Conservation (phyloP, 2,888 invertebrate species). For the Erebia aethiops region DNA sequence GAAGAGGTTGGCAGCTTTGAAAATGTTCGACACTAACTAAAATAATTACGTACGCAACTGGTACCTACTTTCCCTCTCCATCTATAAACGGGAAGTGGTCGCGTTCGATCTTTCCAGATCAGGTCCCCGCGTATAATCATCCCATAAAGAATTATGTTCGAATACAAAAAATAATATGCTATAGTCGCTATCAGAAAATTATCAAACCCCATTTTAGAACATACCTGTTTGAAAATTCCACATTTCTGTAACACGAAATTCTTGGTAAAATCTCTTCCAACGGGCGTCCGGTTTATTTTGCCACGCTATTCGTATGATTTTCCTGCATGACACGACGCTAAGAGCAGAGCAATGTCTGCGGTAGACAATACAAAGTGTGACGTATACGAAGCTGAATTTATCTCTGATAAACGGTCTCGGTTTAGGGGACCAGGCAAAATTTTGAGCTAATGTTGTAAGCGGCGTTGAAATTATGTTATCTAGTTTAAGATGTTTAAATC, state of each 20-base stretch:
- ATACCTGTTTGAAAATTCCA: not conserved
- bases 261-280: slow-evolving; percentile 7
- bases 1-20: too few relatives aligned
- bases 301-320: slow-evolving; percentile 21
- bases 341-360: slow-evolving; percentile 24
- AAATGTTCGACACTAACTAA: too few relatives aligned
- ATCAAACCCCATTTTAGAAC: not conserved
- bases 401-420: slow-evolving; percentile 17
- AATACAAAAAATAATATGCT: not conserved
- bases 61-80: too few relatives aligned
- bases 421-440: slow-evolving; percentile 11
- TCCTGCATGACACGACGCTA: slow-evolving; percentile 18
- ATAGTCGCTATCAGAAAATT: not conserved
- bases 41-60: too few relatives aligned
- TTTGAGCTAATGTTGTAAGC: not conserved
- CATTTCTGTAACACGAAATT: not conserved
- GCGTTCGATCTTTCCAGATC: too few relatives aligned
- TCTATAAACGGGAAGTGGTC: too few relatives aligned
- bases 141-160: too few relatives aligned
- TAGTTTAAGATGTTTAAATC: too few relatives aligned
- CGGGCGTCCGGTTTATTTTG: slow-evolving; percentile 14
- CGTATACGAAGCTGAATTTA: slow-evolving; percentile 19
- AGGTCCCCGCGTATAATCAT: too few relatives aligned
- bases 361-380: slow-evolving; percentile 24
- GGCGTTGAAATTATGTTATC: not conserved